These are phyloP conservation scores for Eurosta solidaginis DNA, from an alignment of 1,140 invertebrate species.

Conservation along the genomic window DNA sequence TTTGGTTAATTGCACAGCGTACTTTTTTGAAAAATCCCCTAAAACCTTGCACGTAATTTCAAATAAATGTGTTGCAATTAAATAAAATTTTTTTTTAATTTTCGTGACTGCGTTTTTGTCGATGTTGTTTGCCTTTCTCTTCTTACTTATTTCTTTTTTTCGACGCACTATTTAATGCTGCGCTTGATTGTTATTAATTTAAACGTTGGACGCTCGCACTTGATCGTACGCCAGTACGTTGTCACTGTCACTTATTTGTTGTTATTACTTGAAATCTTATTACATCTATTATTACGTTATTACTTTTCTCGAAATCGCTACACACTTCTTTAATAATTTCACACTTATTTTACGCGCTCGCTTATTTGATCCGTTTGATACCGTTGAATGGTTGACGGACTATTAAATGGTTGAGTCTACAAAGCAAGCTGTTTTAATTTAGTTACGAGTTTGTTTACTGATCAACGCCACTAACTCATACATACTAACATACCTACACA, in stretches of 20 bases:
- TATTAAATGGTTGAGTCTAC: background rate
- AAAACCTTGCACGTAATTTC: too few relatives aligned
- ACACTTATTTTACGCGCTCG: background rate
- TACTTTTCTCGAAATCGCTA: background rate
- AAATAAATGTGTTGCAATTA: too few relatives aligned
- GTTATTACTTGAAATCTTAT: background rate
- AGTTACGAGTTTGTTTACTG: background rate
- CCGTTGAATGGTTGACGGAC: slow-evolving; percentile 12
- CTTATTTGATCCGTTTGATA: background rate
- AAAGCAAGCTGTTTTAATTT: background rate
- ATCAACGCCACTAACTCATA: background rate
- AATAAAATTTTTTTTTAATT: background rate
- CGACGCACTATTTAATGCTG: background rate
- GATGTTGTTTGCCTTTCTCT: background rate
- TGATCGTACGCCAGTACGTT: background rate
- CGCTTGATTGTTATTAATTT: background rate
- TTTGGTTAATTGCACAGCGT: too few relatives aligned
- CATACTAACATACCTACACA: background rate
- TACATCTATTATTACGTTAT: background rate
- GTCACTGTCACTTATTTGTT: background rate
- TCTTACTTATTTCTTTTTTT: background rate
- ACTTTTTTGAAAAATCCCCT: too few relatives aligned
- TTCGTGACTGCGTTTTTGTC: background rate
- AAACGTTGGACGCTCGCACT: background rate
- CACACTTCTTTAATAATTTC: background rate